Evolutionary conservation across 2,888 invertebrate species (phyloP), one percentile per base, ranked within the genome.

Genomic region (Junonia oenone): DNA sequence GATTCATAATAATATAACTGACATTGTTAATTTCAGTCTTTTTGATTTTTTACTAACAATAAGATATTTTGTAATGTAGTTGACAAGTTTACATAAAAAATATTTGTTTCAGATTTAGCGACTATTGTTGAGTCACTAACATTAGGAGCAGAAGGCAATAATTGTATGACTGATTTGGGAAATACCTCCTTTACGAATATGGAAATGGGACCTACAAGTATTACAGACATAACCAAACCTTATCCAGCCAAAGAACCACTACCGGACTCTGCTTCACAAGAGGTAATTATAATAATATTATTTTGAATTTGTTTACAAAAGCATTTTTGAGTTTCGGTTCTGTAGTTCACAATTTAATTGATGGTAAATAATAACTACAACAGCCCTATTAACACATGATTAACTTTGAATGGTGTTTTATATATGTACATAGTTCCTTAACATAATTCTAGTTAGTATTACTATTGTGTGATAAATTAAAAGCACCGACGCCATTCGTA

Each of bases 81-180:
- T n/a, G n/a, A n/a, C n/a, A n/a, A n/a, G n/a, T n/a, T n/a, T n/a
- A n/a, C n/a, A n/a, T n/a, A n/a, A n/a, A n/a, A n/a, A n/a, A n/a
- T n/a, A n/a, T n/a, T n/a, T n/a, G n/a, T n/a, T n/a, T 33, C 84
- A 87, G 97, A 97, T 90, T 89, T 97, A 68, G 96, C 96, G 2
- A 96, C 97, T 29, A 97, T 97, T 70, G 96, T 97, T 9, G 97
- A 97, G 83, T 95, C 95, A 61, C 82, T 96, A 45, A 93, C 95
- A 0, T 90, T 96, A 9, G 92, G 93, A 29, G 93, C 93, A 26
- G 92, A 92, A 64, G 91, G 90, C 67, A 92, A 91, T 70, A 92
- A 92, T 68, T 92, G 92, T 68, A 90, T 91, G 69, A 75, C 90
- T 0, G 83, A 91, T 56, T 70, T 90, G 63, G 81, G 83, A 65